These are phyloP conservation scores for Picathartes gymnocephalus DNA, from an alignment of 2,113 vertebrate genomes.

Conservation along the genomic window DNA sequence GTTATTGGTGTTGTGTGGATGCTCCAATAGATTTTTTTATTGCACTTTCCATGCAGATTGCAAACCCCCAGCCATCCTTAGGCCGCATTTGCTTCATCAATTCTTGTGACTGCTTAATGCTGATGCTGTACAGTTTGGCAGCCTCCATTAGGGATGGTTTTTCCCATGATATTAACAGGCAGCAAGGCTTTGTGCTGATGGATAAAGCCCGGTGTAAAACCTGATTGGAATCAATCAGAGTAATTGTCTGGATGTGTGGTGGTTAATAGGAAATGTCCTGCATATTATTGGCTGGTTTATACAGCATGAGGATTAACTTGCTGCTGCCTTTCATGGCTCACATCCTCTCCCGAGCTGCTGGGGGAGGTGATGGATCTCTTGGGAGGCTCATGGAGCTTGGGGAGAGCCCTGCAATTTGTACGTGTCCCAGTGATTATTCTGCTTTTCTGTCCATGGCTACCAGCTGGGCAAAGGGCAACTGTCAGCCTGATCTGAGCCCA, in stretches of 20 bases:
- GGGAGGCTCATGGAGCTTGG: not conserved
- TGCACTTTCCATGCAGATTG: not conserved
- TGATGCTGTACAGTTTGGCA: not conserved
- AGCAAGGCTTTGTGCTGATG: conserved; percentile 24
- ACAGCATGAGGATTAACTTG: not conserved
- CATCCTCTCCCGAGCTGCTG: not conserved
- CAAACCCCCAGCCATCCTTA: not conserved
- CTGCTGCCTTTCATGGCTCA: not conserved
- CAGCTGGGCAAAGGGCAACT: not conserved
- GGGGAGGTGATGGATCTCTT: not conserved
- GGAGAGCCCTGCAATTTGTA: not conserved
- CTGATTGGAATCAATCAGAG: conserved; percentile 56
- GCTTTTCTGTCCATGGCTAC: not conserved
- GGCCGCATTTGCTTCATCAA: conserved; percentile 2
- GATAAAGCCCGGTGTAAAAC: conserved; percentile 39
- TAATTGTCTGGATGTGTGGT: conserved; percentile 37
- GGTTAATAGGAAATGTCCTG: conserved; percentile 44
- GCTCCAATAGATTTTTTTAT: not conserved
- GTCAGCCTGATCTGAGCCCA: not conserved
- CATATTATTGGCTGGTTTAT: conserved; percentile 32
- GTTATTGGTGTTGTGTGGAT: not conserved
- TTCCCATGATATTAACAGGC: not conserved
- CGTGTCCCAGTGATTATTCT: not conserved
- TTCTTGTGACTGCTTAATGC: conserved; percentile 36
- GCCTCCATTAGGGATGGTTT: conserved; percentile 22